Evolutionary conservation across 2,888 invertebrate genomes (phyloP).

Genomic region (Drosophila quinaria): DNA sequence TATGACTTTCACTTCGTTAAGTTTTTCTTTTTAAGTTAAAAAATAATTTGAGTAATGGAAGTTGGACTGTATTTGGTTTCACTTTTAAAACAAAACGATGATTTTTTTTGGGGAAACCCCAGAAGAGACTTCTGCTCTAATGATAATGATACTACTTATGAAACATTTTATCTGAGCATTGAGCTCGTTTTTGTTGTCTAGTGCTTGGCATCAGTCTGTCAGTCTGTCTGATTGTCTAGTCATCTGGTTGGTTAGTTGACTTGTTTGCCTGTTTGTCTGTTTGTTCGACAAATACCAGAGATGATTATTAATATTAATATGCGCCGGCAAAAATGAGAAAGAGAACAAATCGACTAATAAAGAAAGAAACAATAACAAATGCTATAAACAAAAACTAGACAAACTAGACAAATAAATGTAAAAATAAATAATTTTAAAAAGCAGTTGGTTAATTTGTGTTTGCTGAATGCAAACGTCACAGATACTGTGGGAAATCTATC

Average conservation of each 20-base stretch:
- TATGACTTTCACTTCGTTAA: no score
- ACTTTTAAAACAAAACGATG: not conserved
- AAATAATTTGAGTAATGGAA: no score
- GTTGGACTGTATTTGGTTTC: not conserved
- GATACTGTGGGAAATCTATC: slow-evolving; percentile 41
- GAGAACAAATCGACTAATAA: not conserved
- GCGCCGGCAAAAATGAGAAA: slow-evolving; percentile 46
- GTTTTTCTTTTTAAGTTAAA: no score
- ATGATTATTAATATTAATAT: slow-evolving; percentile 59
- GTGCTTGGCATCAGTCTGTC: slow-evolving; percentile 46
- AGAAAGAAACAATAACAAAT: slow-evolving; percentile 8
- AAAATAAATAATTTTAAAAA: slow-evolving; percentile 19
- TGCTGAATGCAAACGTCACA: slow-evolving; percentile 32
- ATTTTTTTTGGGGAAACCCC: not conserved
- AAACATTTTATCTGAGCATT: not conserved
- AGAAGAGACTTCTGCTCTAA: not conserved
- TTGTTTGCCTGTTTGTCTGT: slow-evolving; percentile 50
- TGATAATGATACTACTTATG: no score
- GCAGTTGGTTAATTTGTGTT: not conserved
- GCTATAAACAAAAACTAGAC: slow-evolving; percentile 13
- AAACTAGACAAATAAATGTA: slow-evolving; percentile 12
- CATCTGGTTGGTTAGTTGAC: slow-evolving; percentile 47
- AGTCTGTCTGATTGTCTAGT: slow-evolving; percentile 37
- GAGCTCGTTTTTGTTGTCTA: slow-evolving; percentile 11
- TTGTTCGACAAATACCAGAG: slow-evolving; percentile 62